A percentile compares a stretch with the other conserved stretches of the same genome.
Conservation (phyloP, 2,113 vertebrate genomes). For the Saimiri boliviensis region DNA sequence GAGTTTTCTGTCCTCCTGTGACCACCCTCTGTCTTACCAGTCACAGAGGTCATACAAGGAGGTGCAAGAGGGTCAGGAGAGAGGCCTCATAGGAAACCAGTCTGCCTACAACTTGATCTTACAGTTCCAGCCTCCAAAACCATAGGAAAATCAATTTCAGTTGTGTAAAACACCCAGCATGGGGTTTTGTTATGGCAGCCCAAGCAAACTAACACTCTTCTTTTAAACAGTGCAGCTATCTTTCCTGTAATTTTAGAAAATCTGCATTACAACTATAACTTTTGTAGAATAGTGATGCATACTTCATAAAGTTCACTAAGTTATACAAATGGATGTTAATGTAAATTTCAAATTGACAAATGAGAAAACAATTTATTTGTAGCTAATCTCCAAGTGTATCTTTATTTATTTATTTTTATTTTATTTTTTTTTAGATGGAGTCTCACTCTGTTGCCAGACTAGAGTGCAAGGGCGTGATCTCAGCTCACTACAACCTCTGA, state of each 20-base stretch:
- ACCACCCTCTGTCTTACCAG: no score
- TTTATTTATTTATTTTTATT: not conserved
- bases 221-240: not conserved
- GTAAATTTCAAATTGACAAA: not conserved
- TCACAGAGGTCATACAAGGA: rapidly evolving
- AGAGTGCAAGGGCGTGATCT: no score
- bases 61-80: not conserved
- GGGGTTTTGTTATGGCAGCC: not conserved
- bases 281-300: not conserved
- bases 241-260: not conserved
- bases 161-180: not conserved
- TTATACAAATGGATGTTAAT: not conserved
- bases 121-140: not conserved
- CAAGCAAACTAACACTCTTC: not conserved
- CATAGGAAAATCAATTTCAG: not conserved
- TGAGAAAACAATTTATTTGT: not conserved
- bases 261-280: not conserved
- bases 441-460: no score
- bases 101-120: not conserved
- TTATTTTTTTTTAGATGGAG: no score
- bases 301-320: not conserved
- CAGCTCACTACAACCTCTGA: no score
- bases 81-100: not conserved
- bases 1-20: no score
- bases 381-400: not conserved